Evolutionary conservation across 2,888 invertebrate species (phyloP).

Genomic region (Arge pagana): DNA sequence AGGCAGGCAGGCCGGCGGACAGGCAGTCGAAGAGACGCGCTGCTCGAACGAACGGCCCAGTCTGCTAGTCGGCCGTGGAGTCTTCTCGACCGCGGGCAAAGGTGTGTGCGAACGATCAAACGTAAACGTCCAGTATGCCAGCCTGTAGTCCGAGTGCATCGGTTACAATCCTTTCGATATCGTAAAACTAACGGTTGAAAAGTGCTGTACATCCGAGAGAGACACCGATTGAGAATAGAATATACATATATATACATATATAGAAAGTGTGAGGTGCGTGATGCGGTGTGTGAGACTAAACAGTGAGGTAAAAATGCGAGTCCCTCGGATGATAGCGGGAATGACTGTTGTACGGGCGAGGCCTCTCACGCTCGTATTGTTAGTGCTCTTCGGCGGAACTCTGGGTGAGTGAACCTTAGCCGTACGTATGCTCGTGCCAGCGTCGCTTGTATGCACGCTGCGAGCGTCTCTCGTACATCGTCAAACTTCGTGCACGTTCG

Average conservation of each 20-base stretch:
- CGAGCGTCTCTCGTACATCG: neutral
- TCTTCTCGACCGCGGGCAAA: conserved; percentile 2
- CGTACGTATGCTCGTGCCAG: conserved; percentile 10
- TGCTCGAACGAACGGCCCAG: conserved; percentile 4
- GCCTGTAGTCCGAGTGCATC: neutral
- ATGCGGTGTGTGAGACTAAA: conserved; percentile 14
- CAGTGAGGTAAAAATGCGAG: conserved; percentile 5
- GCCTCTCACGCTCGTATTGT: conserved; percentile 24
- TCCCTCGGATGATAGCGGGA: neutral
- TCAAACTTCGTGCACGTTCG: no score
- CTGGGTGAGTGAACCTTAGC: conserved; percentile 44
- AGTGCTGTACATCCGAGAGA: no score
- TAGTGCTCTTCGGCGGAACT: conserved; percentile 42
- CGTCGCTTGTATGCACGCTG: neutral
- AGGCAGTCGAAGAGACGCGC: conserved; percentile 6
- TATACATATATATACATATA: neutral
- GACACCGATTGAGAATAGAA: neutral
- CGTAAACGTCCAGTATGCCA: conserved; percentile 10
- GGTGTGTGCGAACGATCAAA: neutral
- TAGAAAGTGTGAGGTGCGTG: neutral
- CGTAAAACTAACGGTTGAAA: conserved; percentile 4
- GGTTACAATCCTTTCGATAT: neutral
- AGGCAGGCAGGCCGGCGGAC: neutral
- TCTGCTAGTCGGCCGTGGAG: neutral
- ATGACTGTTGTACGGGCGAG: conserved; percentile 21